Evolutionary conservation across 2,797 vertebrate genomes (phyloP).

Genomic region (Etheostoma perlongum): DNA sequence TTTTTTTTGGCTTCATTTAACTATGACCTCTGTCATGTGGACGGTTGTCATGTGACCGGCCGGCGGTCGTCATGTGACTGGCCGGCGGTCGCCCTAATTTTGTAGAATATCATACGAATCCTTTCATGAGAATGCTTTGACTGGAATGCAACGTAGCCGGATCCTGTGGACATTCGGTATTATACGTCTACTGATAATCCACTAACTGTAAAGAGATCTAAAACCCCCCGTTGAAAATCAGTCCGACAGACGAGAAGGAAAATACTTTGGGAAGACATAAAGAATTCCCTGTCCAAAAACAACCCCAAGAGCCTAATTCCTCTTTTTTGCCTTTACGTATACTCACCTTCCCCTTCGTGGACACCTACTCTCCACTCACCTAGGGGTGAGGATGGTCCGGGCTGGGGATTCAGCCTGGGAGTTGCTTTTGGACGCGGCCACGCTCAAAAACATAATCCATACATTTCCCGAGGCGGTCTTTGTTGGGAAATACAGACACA

Average conservation of each 20-base stretch:
- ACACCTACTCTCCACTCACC: not conserved
- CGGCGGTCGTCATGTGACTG: too few species aligned
- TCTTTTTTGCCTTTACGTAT: not conserved
- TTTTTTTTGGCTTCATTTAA: too few species aligned
- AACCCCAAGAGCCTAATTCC: conserved; percentile 55
- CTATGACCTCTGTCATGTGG: too few species aligned
- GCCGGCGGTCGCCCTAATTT: too few species aligned
- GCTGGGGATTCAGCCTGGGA: conserved; percentile 17
- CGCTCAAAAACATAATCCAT: conserved; percentile 72
- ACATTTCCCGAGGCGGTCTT: conserved; percentile 80
- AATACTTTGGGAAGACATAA: conserved; percentile 35
- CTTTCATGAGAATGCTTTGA: too few species aligned
- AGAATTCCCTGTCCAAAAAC: conserved; percentile 70
- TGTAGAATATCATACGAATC: too few species aligned
- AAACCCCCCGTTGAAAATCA: conserved; percentile 55
- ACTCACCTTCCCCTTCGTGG: conserved; percentile 21
- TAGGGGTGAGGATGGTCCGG: not conserved
- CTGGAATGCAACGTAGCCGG: not conserved
- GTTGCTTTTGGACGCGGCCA: conserved; percentile 77
- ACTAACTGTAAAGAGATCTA: conserved; percentile 52
- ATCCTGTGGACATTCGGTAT: conserved; percentile 34
- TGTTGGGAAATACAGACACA: conserved; percentile 88
- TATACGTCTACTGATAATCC: not conserved
- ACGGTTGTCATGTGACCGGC: too few species aligned
- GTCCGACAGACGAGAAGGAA: conserved; percentile 36